Evolutionary conservation across 2,797 vertebrate genomes (phyloP).

Genomic region (Chelidonichthys spinosus): DNA sequence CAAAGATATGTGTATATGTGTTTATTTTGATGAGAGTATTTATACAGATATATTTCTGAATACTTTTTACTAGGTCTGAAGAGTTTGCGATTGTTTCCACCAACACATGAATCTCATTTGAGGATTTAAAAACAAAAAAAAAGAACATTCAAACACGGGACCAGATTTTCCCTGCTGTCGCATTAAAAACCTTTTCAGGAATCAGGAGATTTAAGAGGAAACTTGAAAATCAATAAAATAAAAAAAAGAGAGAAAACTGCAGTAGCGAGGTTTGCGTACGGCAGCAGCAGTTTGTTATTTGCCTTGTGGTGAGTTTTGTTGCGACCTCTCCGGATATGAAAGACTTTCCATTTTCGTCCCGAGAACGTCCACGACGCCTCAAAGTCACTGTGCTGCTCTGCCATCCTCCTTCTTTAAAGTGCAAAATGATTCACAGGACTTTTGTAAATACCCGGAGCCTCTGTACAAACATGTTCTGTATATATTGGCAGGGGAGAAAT

Average conservation of each 20-base stretch:
- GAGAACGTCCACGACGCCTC: conserved; percentile 60
- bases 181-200: conserved; percentile 53
- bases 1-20: conserved; percentile 66
- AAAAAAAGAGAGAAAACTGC: conserved; percentile 9
- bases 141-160: conserved; percentile 53
- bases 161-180: conserved; percentile 64
- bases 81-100: conserved; percentile 57
- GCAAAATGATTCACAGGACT: conserved; percentile 59
- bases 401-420: conserved; percentile 56
- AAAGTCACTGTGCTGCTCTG: conserved; percentile 71
- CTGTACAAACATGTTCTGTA: conserved; percentile 75
- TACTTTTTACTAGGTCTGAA: conserved; percentile 69
- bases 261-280: conserved; percentile 42
- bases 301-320: conserved; percentile 63
- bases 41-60: conserved; percentile 79
- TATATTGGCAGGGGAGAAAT: conserved; percentile 65
- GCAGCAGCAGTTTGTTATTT: conserved; percentile 59
- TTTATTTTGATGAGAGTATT: conserved; percentile 79
- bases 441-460: conserved; percentile 68
- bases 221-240: conserved; percentile 56
- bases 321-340: conserved; percentile 56
- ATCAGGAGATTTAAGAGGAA: conserved; percentile 28
- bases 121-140: conserved; percentile 6
- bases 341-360: conserved; percentile 47
- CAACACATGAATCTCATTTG: conserved; percentile 43